Percentiles rank a stretch among this genome's conserved stretches.
phyloP scores from a whole-genome alignment of 2,113 vertebrate genomes.

The Halichoeres trimaculatus region DNA sequence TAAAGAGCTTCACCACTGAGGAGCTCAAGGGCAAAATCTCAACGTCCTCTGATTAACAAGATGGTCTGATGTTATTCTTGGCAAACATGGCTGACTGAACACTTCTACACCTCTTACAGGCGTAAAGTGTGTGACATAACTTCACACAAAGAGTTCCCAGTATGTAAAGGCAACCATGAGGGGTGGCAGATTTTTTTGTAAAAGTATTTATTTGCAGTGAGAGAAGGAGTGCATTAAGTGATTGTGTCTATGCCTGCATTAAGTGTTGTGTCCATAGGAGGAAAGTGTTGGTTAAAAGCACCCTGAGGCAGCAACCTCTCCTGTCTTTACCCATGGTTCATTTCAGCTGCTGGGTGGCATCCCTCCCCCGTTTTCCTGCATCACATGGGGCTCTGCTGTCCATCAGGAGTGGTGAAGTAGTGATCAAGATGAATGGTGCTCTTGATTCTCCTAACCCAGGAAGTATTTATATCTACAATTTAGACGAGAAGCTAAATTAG shows the following conservation, averaged over 20 bases:
- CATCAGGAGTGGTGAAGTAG: constrained; percentile 42
- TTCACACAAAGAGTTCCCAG: constrained; percentile 25
- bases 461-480: constrained; percentile 2
- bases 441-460: constrained; percentile 20
- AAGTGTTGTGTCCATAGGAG: constrained; percentile 55
- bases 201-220: constrained; percentile 18
- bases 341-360: constrained; percentile 30
- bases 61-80: constrained; percentile 6
- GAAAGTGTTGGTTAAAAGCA: constrained; percentile 66
- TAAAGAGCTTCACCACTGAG: not conserved
- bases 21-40: not conserved
- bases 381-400: constrained; percentile 16
- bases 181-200: not conserved
- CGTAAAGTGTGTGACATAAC: constrained; percentile 46
- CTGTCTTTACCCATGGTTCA: constrained; percentile 41
- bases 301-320: constrained; percentile 41
- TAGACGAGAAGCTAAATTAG: constrained; percentile 5
- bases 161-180: constrained; percentile 35
- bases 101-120: constrained; percentile 12
- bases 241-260: no score
- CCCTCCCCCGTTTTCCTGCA: constrained; percentile 8
- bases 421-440: constrained; percentile 15
- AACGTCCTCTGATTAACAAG: constrained; percentile 10
- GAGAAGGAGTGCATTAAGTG: constrained; percentile 50
- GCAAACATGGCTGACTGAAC: constrained; percentile 18